A percentile compares a stretch with the other conserved stretches of the same genome.
These are phyloP conservation scores for Arctocebus calabarensis DNA, from an alignment of 2,797 vertebrate species.

Conservation along the genomic window DNA sequence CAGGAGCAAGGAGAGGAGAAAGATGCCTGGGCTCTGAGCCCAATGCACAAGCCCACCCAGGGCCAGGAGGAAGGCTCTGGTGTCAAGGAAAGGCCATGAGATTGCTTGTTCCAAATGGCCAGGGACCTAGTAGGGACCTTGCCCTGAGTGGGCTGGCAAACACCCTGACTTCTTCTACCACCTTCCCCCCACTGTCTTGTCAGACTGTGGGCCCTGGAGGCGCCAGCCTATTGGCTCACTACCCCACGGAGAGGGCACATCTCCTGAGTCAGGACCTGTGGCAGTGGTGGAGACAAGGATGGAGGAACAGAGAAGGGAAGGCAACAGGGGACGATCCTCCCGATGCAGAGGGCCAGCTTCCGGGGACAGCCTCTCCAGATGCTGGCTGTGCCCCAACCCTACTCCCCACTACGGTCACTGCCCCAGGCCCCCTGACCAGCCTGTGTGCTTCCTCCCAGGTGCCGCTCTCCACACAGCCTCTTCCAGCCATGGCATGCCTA, in stretches of 20 bases:
- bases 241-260: neutral
- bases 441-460: neutral
- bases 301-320: neutral
- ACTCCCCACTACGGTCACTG: neutral
- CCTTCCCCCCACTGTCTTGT: neutral
- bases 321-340: neutral
- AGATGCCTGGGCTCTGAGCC: neutral
- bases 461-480: neutral
- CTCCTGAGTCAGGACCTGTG: neutral
- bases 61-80: neutral
- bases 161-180: neutral
- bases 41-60: neutral
- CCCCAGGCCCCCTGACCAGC: neutral
- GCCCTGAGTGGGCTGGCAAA: neutral
- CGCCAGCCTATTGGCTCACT: neutral
- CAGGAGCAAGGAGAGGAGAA: neutral
- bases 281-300: neutral
- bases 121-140: neutral
- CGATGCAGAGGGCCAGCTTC: neutral
- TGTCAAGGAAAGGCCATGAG: neutral
- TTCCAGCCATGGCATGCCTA: conserved; percentile 74
- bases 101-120: neutral
- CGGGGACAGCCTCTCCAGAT: neutral
- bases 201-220: neutral
- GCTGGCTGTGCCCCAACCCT: neutral